Percentiles rank a stretch among this genome's conserved stretches.
Evolutionary conservation across 2,113 vertebrate genomes (phyloP).

Genomic region (Candoia aspera): DNA sequence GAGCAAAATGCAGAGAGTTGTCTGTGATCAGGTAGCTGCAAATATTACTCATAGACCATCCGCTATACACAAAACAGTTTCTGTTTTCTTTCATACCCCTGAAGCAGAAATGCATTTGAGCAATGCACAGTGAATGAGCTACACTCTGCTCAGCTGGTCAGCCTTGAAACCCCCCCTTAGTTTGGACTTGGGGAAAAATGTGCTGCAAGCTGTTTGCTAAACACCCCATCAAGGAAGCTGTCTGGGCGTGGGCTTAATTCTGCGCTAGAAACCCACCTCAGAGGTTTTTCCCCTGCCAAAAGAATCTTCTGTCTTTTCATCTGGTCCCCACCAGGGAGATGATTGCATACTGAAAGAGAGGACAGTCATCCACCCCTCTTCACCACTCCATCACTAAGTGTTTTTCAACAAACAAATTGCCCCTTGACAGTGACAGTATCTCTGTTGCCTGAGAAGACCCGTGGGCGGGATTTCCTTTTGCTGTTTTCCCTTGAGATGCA

Average conservation of each 20-base stretch:
- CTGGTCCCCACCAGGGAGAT: neutral
- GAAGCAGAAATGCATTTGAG: neutral
- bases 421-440: neutral
- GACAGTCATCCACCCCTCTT: neutral
- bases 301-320: neutral
- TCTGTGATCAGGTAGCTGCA: slow-evolving; percentile 38
- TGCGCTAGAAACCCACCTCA: neutral
- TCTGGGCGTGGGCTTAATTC: neutral
- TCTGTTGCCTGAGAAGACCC: neutral
- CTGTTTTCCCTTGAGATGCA: neutral
- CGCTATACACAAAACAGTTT: neutral
- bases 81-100: slow-evolving; percentile 6
- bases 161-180: neutral
- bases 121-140: neutral
- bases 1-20: slow-evolving; percentile 13
- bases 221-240: neutral
- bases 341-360: neutral
- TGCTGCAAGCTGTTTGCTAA: neutral
- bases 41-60: slow-evolving; percentile 22
- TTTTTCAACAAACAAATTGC: neutral
- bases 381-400: neutral
- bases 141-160: neutral
- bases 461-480: neutral
- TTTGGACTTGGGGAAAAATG: neutral
- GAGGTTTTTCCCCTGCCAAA: neutral